Evolutionary conservation across 2,113 vertebrate species (phyloP).

Genomic region (Zingel zingel): DNA sequence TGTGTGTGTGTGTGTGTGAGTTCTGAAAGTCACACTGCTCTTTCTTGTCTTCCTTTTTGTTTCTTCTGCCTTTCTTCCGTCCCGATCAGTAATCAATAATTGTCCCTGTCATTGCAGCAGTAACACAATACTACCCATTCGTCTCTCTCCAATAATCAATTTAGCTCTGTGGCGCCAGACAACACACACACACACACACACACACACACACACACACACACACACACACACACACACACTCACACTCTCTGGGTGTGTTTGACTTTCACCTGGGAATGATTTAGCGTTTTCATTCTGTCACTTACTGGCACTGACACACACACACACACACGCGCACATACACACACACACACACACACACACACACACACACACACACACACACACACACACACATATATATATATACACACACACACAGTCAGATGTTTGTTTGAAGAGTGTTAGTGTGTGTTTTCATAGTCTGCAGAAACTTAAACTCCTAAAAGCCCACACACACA

Average conservation of each 20-base stretch:
- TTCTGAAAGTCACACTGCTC: background rate
- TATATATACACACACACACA: too few species aligned
- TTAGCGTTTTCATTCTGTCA: constrained; percentile 30
- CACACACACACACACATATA: too few species aligned
- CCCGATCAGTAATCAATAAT: constrained; percentile 9
- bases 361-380: background rate
- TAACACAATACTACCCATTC: background rate
- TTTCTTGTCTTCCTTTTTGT: background rate
- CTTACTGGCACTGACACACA: constrained; percentile 23
- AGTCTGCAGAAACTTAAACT: constrained; percentile 28
- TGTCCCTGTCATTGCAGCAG: background rate
- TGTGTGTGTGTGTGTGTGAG: constrained; percentile 1
- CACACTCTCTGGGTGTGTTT: constrained; percentile 5
- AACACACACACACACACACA: background rate
- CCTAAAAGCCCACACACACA: background rate
- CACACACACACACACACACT: too few species aligned
- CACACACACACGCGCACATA: constrained; percentile 23
- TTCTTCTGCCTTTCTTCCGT: background rate
- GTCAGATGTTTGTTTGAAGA: constrained; percentile 15
- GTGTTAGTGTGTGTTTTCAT: constrained; percentile 22
- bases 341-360: background rate
- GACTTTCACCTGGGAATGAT: constrained; percentile 58
- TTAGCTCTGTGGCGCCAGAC: constrained; percentile 21
- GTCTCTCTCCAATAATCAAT: background rate
- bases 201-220: too few species aligned